These are phyloP conservation scores for Acanthurus lineatus DNA, from an alignment of 2,797 vertebrate genomes.

Conservation along the genomic window DNA sequence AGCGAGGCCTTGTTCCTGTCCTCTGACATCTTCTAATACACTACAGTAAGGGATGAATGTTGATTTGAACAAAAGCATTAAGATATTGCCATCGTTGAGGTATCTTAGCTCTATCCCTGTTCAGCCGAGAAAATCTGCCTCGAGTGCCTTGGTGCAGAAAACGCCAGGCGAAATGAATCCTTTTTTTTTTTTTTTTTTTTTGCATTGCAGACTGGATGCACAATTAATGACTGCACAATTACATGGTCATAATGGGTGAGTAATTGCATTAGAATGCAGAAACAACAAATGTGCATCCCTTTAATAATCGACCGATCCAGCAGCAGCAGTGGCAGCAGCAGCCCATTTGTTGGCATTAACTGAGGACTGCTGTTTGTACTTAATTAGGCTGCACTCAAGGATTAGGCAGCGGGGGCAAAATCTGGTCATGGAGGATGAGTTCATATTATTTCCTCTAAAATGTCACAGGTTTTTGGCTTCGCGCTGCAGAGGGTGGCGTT, in stretches of 20 bases:
- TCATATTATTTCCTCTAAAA: slow-evolving; percentile 76
- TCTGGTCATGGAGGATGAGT: slow-evolving; percentile 76
- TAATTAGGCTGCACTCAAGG: slow-evolving; percentile 78
- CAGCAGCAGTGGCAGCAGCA: slow-evolving; percentile 53
- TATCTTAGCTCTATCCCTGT: slow-evolving; percentile 52
- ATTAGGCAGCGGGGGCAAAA: slow-evolving; percentile 69
- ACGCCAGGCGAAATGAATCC: background rate
- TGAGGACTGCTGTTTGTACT: slow-evolving; percentile 72
- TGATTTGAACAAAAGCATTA: slow-evolving; percentile 66
- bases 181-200: background rate
- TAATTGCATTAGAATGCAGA: slow-evolving; percentile 81
- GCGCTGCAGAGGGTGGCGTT: slow-evolving; percentile 76
- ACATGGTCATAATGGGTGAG: slow-evolving; percentile 80
- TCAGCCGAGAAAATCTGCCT: slow-evolving; percentile 25
- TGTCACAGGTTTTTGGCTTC: slow-evolving; percentile 80
- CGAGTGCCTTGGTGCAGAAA: background rate
- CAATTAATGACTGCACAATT: slow-evolving; percentile 79
- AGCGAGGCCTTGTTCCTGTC: slow-evolving; percentile 69
- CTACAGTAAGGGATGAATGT: slow-evolving; percentile 61
- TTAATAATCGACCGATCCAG: slow-evolving; percentile 72
- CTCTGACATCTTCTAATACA: slow-evolving; percentile 73
- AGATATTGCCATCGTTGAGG: slow-evolving; percentile 52
- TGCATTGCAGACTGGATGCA: slow-evolving; percentile 62
- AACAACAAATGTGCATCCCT: slow-evolving; percentile 76
- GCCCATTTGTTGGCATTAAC: slow-evolving; percentile 73